phyloP scores from a whole-genome alignment of 2,888 invertebrate genomes.

The Kryphioiulus occultus region DNA sequence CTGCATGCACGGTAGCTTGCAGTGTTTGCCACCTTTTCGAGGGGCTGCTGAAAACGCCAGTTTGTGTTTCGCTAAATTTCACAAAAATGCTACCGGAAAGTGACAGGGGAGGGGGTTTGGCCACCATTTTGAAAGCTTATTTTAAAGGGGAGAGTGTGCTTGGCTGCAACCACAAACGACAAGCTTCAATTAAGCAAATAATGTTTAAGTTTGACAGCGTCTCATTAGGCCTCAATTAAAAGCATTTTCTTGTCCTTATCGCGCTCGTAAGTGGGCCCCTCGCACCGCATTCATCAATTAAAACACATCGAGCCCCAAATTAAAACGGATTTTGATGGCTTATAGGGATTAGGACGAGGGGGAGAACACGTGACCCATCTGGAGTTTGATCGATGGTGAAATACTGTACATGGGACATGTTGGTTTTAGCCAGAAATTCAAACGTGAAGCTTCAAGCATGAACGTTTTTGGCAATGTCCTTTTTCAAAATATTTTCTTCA shows the following conservation, averaged over 20 bases:
- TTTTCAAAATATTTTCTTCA: too few relatives aligned
- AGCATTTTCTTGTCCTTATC: constrained; percentile 42
- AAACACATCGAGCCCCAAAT: not conserved
- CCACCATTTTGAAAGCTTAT: not conserved
- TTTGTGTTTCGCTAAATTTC: not conserved
- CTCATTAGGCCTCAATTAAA: constrained; percentile 47
- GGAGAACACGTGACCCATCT: not conserved
- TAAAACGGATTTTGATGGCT: constrained; percentile 5
- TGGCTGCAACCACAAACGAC: not conserved
- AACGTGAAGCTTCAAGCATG: too few relatives aligned
- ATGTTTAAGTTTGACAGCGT: constrained; percentile 22
- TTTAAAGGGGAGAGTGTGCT: not conserved
- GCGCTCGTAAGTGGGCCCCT: not conserved
- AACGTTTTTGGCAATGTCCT: too few relatives aligned
- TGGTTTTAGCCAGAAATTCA: too few relatives aligned
- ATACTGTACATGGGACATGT: not conserved
- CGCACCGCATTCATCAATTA: not conserved
- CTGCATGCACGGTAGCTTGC: not conserved
- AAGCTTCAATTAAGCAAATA: constrained; percentile 28
- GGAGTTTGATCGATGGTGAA: not conserved
- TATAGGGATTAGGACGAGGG: not conserved
- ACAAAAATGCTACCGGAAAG: not conserved
- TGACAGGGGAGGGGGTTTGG: not conserved
- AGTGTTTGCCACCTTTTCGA: not conserved
- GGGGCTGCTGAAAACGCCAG: not conserved